These are phyloP conservation scores for Mesoligia furuncula DNA, from an alignment of 2,888 invertebrate species.

Conservation along the genomic window DNA sequence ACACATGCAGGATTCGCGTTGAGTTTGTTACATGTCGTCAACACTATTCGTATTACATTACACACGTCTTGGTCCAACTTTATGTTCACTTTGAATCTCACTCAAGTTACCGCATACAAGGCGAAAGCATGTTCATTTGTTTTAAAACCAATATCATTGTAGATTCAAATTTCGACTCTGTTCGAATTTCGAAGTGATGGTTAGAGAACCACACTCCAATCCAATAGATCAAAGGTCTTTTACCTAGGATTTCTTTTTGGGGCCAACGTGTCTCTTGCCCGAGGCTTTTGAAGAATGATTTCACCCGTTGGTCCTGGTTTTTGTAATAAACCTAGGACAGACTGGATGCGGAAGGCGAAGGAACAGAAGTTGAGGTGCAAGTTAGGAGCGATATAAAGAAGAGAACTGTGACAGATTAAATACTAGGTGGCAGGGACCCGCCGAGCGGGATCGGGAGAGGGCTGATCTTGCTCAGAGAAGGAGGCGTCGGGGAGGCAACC, in stretches of 20 bases:
- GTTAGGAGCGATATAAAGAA: background rate
- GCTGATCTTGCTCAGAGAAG: too few species aligned
- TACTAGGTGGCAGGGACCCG: background rate
- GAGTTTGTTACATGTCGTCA: background rate
- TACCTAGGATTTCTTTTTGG: background rate
- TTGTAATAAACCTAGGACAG: background rate
- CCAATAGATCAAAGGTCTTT: background rate
- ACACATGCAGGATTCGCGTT: background rate
- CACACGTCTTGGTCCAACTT: background rate
- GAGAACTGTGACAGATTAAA: background rate
- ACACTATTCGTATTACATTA: background rate
- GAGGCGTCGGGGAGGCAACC: too few species aligned
- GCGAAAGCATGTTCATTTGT: background rate
- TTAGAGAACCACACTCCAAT: background rate
- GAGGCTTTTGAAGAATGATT: background rate
- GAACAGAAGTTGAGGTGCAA: background rate
- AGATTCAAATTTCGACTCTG: background rate
- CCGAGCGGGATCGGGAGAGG: too few species aligned
- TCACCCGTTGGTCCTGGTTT: background rate
- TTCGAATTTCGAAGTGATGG: background rate
- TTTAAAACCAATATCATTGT: background rate
- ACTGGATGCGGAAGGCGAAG: background rate
- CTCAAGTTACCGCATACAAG: background rate
- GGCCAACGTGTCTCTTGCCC: rapidly evolving
- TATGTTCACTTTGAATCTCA: background rate